Base-by-base conservation (phyloP, 1,140 invertebrate species). In the Apolygus lucorum region DNA sequence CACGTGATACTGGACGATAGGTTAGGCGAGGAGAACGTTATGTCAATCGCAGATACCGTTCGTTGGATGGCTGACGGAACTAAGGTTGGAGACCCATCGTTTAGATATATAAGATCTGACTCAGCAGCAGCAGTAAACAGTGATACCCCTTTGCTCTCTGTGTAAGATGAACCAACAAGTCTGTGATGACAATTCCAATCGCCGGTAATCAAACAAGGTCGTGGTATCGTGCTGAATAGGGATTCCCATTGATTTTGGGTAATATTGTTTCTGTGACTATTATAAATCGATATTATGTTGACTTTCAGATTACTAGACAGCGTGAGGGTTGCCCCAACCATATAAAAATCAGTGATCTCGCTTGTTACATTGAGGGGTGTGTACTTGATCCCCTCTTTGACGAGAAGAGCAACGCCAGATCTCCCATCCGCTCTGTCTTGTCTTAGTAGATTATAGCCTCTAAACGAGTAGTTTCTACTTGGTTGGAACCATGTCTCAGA, bases 1-100 rank as follows among this genome's bases (percentile, higher is more conserved):
- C 34, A 49, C 34, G 34, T 49, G 34, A 49, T 49, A 49, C 34
- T 49, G 8, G 34, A 11, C 34, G 34, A 49, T 17, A 49, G 34
- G 34, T 49, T 49, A 49, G 34, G 34, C 17, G 34, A 49, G 34
- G 34, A 49, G 17, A 49, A 49, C 17, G 34, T 49, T 49, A 49
- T 49, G 34, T 49, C 34, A 49, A 49, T 49, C 34, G 59, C 59
- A 22, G 59, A 62, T 8, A 11, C 22, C 11, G 17, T 11, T 4
- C 11, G 17, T n/a, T 62, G 59, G 24, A 11, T 62, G 24, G 24
- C 24, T n/a, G n/a, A 21, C 4, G 17, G 17, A 62, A 62, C 59
- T 25, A 62, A 62, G 59, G 59, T 62, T 25, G 59, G 59, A 62
- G 59, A 4, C n/a, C 59, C 59, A 22, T 62, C 59, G 24, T 62